phyloP scores from a whole-genome alignment of 2,797 vertebrate species.

The Melanotaenia trifasciata region DNA sequence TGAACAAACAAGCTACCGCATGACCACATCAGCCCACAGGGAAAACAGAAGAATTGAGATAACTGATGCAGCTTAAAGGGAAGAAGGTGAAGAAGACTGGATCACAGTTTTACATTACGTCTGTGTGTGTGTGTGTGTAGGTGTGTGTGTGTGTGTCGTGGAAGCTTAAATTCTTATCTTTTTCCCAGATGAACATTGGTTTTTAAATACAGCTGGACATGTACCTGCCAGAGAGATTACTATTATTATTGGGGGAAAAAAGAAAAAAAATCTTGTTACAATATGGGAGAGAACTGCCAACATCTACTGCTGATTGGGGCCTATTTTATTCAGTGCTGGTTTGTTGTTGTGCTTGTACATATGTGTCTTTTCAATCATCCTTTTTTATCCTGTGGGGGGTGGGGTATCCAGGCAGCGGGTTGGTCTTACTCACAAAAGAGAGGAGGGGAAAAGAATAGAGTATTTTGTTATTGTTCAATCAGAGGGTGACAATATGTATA shows the following conservation, averaged over 20 bases:
- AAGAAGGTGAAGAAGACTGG: conserved; percentile 70
- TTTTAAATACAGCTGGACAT: conserved; percentile 79
- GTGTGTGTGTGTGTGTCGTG: conserved; percentile 32
- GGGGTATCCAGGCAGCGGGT: conserved; percentile 80
- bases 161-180: conserved; percentile 20
- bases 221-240: conserved; percentile 87
- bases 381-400: conserved; percentile 82
- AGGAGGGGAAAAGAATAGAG: conserved; percentile 86
- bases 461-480: conserved; percentile 97
- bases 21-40: conserved; percentile 39
- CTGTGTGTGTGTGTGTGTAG: conserved; percentile 37
- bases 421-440: conserved; percentile 84
- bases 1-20: conserved; percentile 28
- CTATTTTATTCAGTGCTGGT: conserved; percentile 91
- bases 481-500: conserved; percentile 93
- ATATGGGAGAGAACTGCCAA: conserved; percentile 86
- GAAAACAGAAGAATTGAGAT: conserved; percentile 23
- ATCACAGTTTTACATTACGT: conserved; percentile 62
- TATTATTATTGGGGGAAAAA: conserved; percentile 34
- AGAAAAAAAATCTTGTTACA: conserved; percentile 77
- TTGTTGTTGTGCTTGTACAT: conserved; percentile 95
- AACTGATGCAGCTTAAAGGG: conserved; percentile 47
- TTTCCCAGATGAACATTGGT: conserved; percentile 54
- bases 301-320: conserved; percentile 90
- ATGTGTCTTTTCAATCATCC: conserved; percentile 90